Evolutionary conservation across 2,797 vertebrate species (phyloP).

Genomic region (Sparus aurata): DNA sequence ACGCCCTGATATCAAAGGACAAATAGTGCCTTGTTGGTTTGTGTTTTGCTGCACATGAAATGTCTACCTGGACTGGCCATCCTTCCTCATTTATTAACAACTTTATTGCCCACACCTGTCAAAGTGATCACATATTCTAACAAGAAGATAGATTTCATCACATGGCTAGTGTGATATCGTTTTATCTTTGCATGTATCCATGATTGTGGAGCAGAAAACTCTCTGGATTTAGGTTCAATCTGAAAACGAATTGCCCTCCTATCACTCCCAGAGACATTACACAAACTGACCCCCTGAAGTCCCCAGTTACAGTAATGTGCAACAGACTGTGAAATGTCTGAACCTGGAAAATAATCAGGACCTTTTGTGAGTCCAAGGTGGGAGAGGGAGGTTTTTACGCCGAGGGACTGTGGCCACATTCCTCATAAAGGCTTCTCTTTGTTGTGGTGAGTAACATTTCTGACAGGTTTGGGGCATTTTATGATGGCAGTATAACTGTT

Average conservation of each 20-base stretch:
- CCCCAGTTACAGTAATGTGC: constrained; percentile 73
- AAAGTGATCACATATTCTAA: constrained; percentile 2
- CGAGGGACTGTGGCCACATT: constrained; percentile 44
- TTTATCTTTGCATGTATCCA: constrained; percentile 21
- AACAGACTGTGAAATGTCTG: constrained; percentile 78
- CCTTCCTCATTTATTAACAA: neutral
- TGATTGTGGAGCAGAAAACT: constrained; percentile 22
- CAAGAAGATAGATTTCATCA: constrained; percentile 1
- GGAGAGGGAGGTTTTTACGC: constrained; percentile 46
- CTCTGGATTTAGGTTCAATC: constrained; percentile 25
- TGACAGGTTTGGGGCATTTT: constrained; percentile 38
- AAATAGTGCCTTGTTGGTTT: constrained; percentile 31
- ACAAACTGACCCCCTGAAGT: constrained; percentile 63
- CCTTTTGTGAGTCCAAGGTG: constrained; percentile 67
- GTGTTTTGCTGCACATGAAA: constrained; percentile 32
- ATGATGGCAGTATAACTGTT: constrained; percentile 15
- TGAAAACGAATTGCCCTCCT: constrained; percentile 40
- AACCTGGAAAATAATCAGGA: constrained; percentile 74
- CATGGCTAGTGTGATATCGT: neutral
- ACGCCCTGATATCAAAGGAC: constrained; percentile 41
- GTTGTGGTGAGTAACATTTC: constrained; percentile 40
- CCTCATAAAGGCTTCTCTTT: constrained; percentile 52
- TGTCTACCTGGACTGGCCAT: constrained; percentile 1
- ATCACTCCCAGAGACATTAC: constrained; percentile 57
- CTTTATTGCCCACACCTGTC: neutral